Percentiles rank a stretch among this genome's conserved stretches.
Conservation (phyloP, 2,888 invertebrate genomes). For the Rhynchonema sp. region DNA sequence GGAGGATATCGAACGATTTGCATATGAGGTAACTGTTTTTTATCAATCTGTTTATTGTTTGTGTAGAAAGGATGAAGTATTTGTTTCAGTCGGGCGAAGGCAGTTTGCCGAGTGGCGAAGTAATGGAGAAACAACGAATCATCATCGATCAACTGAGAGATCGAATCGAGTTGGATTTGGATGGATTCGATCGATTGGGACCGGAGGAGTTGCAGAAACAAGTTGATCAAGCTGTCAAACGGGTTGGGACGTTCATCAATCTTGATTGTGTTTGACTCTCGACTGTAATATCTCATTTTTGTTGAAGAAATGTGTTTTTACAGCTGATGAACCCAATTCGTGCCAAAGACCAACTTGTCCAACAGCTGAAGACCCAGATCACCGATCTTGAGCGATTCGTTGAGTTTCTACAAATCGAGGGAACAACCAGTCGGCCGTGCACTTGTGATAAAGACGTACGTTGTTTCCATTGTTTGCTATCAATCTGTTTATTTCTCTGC, state of each 20-base stretch:
- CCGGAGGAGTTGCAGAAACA: conserved; percentile 65
- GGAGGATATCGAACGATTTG: conserved; percentile 72
- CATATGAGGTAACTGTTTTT: conserved; percentile 53
- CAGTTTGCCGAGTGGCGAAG: conserved; percentile 39
- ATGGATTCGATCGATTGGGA: conserved; percentile 52
- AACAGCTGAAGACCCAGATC: conserved; percentile 85
- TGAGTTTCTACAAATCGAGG: conserved; percentile 60
- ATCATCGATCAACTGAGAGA: conserved; percentile 30
- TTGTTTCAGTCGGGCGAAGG: conserved; percentile 19
- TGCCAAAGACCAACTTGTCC: conserved; percentile 85
- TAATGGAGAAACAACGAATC: conserved; percentile 67
- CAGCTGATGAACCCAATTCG: conserved; percentile 73
- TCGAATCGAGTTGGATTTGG: conserved; percentile 56
- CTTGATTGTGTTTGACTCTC: background rate
- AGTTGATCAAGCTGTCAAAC: conserved; percentile 68
- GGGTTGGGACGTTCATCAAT: conserved; percentile 33
- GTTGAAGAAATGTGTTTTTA: too few species aligned
- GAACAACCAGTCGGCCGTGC: conserved; percentile 1
- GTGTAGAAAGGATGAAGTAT: too few species aligned
- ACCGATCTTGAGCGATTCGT: conserved; percentile 92
- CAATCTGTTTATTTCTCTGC: background rate
- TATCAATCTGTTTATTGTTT: background rate
- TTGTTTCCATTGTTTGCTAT: background rate
- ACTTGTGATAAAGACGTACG: background rate
- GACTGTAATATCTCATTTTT: too few species aligned